Base-by-base conservation (phyloP, 2,888 invertebrate species). In the Altica lythri region DNA sequence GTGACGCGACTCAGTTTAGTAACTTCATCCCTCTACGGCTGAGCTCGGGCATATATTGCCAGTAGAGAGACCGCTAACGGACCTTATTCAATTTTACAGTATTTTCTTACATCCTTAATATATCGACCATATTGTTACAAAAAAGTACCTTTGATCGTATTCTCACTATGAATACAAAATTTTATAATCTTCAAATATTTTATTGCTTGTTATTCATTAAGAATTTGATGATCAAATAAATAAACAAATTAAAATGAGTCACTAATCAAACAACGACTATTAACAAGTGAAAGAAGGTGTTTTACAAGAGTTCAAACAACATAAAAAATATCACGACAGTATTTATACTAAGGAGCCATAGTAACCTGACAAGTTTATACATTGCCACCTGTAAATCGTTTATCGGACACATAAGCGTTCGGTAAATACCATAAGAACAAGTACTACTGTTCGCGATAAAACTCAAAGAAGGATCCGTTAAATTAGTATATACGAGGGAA, bases 321-420 rank as follows among this genome's bases (percentile, higher is more conserved):
- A 30, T 30, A 38, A 38, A 38, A 38, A 35, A 38, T 18, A 38
- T 38, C 22, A n/a, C 19, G 6, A 19, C 10, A 53, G 42, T 53
- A 53, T 47, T 47, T 53, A 47, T 43, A 47, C 29, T 42, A 19
- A 19, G 13, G n/a, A 25, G 22, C 19, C 18, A 37, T 47, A 47
- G 45, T 32, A 38, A 30, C 43, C 34, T 52, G 43, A 55, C 53
- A 37, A 53, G 53, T 55, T 57, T 52, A n/a, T n/a, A 57, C 59
- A 49, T 44, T 54, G 43, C 55, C 44, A 59, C 55, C 50, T 59
- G 51, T 55, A 47, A 59, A 56, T 47, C 40, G 59, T 51, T 44
- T 51, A 54, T 51, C 32, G 43, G 27, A 43, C 43, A 46, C 34
- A 38, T 37, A 46, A 57, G 54, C 48, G 49, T 52, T 58, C 43